These are phyloP conservation scores for Pyrocoelia pectoralis DNA, from an alignment of 2,888 invertebrate species.

Conservation along the genomic window DNA sequence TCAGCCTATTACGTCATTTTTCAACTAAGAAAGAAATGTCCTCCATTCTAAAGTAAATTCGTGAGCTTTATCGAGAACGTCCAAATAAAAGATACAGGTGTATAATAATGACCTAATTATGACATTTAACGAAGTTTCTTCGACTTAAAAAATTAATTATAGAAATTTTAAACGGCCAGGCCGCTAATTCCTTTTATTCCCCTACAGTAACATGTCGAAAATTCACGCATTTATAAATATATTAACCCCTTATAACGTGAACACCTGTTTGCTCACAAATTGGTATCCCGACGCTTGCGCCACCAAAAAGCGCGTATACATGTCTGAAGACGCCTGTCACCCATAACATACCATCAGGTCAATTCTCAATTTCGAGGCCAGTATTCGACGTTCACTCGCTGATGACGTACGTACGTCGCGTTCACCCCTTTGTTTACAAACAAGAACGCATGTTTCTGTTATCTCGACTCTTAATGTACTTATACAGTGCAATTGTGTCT, in stretches of 20 bases:
- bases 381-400: conserved; percentile 27
- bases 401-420: conserved; percentile 24
- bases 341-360: conserved; percentile 26
- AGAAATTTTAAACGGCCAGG: no score
- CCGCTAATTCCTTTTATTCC: no score
- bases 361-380: conserved; percentile 26
- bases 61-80: no score
- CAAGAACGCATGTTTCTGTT: background rate
- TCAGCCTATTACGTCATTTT: no score
- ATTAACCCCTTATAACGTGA: conserved; percentile 4
- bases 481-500: no score
- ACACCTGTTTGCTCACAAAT: conserved; percentile 32
- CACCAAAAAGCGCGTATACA: conserved; percentile 2
- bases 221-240: background rate
- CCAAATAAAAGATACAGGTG: no score
- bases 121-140: no score
- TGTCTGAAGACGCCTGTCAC: conserved; percentile 31
- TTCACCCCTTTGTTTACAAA: conserved; percentile 23
- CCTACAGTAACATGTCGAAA: background rate
- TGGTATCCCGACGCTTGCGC: conserved; percentile 29
- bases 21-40: no score
- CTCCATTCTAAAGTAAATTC: no score
- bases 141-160: no score
- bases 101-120: no score
- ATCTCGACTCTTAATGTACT: no score